These are phyloP conservation scores for Autographa gamma DNA, from an alignment of 2,888 invertebrate species.

Conservation along the genomic window DNA sequence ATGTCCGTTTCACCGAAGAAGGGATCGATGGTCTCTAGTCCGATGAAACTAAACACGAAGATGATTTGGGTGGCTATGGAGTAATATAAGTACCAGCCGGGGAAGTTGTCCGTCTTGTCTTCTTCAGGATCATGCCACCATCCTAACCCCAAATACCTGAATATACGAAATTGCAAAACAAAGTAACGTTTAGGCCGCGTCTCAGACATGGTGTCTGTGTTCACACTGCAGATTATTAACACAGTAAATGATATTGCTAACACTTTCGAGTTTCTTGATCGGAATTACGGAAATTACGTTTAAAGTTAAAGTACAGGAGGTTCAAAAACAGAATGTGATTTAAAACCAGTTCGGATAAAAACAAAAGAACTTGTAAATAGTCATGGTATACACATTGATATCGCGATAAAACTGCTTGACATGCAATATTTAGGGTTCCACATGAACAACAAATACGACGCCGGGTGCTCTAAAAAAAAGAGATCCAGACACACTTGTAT, in stretches of 20 bases:
- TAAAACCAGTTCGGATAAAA: not conserved
- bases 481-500: not conserved
- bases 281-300: conserved; percentile 31
- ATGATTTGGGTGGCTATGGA: conserved; percentile 78
- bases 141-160: conserved; percentile 80
- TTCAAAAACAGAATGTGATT: conserved; percentile 1
- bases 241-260: conserved; percentile 16
- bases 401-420: conserved; percentile 17
- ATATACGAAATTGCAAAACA: conserved; percentile 74
- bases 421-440: conserved; percentile 43
- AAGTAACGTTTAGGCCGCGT: conserved; percentile 76
- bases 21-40: conserved; percentile 84
- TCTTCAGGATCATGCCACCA: conserved; percentile 87
- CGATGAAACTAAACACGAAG: conserved; percentile 83
- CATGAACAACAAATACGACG: no score
- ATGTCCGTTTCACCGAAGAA: conserved; percentile 83
- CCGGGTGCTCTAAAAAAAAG: conserved; percentile 26
- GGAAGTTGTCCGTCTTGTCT: conserved; percentile 76
- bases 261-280: conserved; percentile 6
- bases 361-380: not conserved
- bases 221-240: conserved; percentile 1
- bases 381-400: conserved; percentile 17
- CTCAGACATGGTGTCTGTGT: conserved; percentile 46
- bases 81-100: conserved; percentile 80
- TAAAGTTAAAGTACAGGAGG: conserved; percentile 45